phyloP scores from a whole-genome alignment of 2,888 invertebrate genomes.

The Diadromus collaris region DNA sequence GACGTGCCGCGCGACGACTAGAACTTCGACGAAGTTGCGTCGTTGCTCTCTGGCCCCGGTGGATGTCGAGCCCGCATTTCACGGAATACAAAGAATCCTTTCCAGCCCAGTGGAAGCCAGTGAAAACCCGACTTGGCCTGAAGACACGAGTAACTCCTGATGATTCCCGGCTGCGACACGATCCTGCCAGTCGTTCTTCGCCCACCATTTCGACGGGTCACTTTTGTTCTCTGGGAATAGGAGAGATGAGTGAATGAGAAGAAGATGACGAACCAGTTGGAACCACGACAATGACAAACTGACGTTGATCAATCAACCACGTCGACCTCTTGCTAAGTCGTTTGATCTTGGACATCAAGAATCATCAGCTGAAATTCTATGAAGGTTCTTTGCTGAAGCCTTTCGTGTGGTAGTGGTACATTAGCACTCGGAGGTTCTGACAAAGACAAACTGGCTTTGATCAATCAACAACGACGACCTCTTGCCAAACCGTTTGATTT shows the following conservation, averaged over 20 bases:
- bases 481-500: slow-evolving; percentile 34
- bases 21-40: slow-evolving; percentile 1
- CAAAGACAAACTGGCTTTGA: slow-evolving; percentile 4
- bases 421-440: too few species aligned
- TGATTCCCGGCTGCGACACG: slow-evolving; percentile 12
- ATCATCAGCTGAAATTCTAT: not conserved
- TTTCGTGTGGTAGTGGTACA: too few species aligned
- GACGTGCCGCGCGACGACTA: slow-evolving; percentile 28
- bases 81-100: slow-evolving; percentile 39
- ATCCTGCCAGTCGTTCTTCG: slow-evolving; percentile 29
- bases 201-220: slow-evolving; percentile 25
- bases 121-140: slow-evolving; percentile 1
- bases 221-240: slow-evolving; percentile 12
- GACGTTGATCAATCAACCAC: slow-evolving; percentile 8
- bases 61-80: slow-evolving; percentile 16
- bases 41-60: slow-evolving; percentile 13
- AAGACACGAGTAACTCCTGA: slow-evolving; percentile 1
- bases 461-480: slow-evolving; percentile 16
- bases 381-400: not conserved
- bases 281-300: slow-evolving; percentile 8
- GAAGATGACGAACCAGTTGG: slow-evolving; percentile 17
- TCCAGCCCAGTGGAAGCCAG: not conserved
- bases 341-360: slow-evolving; percentile 22
- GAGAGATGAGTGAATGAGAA: slow-evolving; percentile 18
- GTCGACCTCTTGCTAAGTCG: slow-evolving; percentile 27